Percentiles rank a stretch among this genome's conserved stretches.
These are phyloP conservation scores for Whitmania pigra DNA, from an alignment of 1,140 invertebrate species.

Conservation along the genomic window DNA sequence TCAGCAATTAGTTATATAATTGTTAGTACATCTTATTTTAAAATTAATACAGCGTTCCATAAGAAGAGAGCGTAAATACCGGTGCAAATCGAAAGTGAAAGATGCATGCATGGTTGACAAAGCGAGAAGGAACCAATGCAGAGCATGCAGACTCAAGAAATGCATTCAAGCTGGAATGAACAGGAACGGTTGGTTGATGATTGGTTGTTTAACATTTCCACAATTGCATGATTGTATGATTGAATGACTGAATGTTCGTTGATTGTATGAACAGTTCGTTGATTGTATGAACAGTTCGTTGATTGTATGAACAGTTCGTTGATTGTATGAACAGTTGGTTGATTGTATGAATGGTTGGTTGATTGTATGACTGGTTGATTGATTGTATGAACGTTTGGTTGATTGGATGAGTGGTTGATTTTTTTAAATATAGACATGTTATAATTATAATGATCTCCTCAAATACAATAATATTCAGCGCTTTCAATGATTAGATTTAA, in stretches of 20 bases:
- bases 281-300: neutral
- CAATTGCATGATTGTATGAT: neutral
- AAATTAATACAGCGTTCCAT: conserved; percentile 63
- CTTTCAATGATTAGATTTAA: too few relatives aligned
- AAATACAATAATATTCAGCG: too few relatives aligned
- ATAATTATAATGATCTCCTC: neutral
- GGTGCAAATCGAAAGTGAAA: conserved; percentile 79
- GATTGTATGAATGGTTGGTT: too few relatives aligned
- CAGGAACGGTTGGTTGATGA: conserved; percentile 82
- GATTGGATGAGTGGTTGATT: neutral
- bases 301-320: conserved; percentile 85
- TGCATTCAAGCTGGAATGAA: conserved; percentile 96
- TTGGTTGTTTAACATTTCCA: too few relatives aligned
- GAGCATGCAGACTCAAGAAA: conserved; percentile 85
- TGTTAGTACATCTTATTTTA: neutral
- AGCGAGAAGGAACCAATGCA: conserved; percentile 78
- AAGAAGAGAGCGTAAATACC: conserved; percentile 75
- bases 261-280: neutral
- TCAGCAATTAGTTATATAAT: too few relatives aligned
- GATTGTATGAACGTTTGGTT: neutral
- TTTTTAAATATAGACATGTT: neutral
- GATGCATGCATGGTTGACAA: conserved; percentile 76
- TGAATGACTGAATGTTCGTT: neutral
- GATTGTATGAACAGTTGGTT: conserved; percentile 87
- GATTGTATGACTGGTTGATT: neutral